These are phyloP conservation scores for Dascyllus trimaculatus DNA, from an alignment of 2,113 vertebrate species.

Conservation along the genomic window DNA sequence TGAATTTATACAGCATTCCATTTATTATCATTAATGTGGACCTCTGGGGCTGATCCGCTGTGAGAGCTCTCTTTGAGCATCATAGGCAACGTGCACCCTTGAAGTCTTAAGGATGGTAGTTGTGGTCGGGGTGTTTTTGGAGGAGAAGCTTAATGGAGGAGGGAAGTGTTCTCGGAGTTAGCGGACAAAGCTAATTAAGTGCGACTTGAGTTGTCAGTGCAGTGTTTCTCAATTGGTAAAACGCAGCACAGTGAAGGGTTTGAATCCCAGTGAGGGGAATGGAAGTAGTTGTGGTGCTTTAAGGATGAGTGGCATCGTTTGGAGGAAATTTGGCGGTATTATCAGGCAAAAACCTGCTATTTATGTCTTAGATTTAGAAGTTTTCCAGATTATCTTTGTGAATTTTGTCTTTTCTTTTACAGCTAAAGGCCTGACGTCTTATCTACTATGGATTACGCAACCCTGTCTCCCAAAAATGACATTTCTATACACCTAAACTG, in stretches of 20 bases:
- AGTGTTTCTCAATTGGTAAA: conserved; percentile 42
- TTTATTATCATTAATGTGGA: conserved; percentile 17
- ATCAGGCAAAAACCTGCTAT: conserved; percentile 7
- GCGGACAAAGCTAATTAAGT: conserved; percentile 64
- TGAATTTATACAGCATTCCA: neutral
- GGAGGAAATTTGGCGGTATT: conserved; percentile 1
- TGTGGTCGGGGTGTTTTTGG: conserved; percentile 44
- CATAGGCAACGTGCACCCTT: conserved; percentile 30
- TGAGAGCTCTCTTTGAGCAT: conserved; percentile 41
- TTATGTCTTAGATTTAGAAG: no score
- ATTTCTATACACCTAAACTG: no score
- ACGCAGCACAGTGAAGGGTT: conserved; percentile 37
- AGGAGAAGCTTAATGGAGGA: conserved; percentile 58
- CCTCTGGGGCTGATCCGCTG: conserved; percentile 30
- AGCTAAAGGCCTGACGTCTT: no score
- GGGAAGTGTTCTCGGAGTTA: conserved; percentile 30
- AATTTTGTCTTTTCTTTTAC: no score
- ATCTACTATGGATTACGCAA: no score
- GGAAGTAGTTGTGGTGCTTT: conserved; percentile 23
- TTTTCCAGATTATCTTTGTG: no score
- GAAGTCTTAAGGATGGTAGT: conserved; percentile 33
- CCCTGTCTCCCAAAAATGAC: no score
- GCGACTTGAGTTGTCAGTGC: conserved; percentile 37
- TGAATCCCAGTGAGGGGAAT: conserved; percentile 31
- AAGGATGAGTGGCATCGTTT: conserved; percentile 24